These are phyloP conservation scores for Pristionchus maxplancki DNA, from an alignment of 2,888 invertebrate species.

Conservation along the genomic window DNA sequence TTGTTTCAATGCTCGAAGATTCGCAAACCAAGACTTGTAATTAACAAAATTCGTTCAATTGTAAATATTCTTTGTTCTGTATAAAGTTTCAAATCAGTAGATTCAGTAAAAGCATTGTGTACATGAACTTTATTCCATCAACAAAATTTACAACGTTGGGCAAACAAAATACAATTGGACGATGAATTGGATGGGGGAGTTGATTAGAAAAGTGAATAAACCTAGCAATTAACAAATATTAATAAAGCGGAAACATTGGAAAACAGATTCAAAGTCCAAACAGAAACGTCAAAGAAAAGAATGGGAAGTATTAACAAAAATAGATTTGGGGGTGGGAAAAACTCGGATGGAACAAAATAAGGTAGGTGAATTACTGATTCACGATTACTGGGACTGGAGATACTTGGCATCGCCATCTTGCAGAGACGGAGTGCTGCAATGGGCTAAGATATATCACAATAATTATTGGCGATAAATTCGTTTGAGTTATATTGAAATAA, in stretches of 20 bases:
- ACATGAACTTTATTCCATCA: background rate
- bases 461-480: too few relatives aligned
- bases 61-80: background rate
- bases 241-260: too few relatives aligned
- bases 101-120: background rate
- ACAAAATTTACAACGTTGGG: background rate
- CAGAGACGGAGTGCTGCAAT: background rate
- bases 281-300: too few relatives aligned
- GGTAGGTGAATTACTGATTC: background rate
- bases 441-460: background rate
- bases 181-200: background rate
- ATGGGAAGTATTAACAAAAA: too few relatives aligned
- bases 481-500: too few relatives aligned
- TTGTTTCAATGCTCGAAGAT: conserved; percentile 17
- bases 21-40: conserved; percentile 26
- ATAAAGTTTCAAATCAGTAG: background rate
- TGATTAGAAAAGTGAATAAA: background rate
- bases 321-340: too few relatives aligned
- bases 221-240: background rate
- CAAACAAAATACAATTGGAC: too few relatives aligned
- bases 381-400: background rate
- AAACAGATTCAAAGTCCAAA: too few relatives aligned
- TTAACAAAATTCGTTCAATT: conserved; percentile 1
- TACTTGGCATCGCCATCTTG: background rate
- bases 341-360: too few relatives aligned